Conservation (phyloP, 2,797 vertebrate species). For the Trematomus bernacchii region DNA sequence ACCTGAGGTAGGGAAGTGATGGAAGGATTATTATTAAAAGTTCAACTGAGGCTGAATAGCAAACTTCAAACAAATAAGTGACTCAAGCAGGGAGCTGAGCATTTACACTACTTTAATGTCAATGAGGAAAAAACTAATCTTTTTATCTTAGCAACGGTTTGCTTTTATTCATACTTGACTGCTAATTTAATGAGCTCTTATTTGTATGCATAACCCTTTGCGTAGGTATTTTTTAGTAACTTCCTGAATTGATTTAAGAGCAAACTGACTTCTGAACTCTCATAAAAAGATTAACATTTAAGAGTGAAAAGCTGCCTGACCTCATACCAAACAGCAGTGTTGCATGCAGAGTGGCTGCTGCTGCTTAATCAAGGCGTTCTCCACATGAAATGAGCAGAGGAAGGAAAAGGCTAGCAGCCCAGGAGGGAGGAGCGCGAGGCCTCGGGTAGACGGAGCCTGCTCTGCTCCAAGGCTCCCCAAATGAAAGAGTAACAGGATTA, state of each 20-base stretch:
- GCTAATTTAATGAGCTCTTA: not conserved
- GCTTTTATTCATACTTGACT: constrained; percentile 12
- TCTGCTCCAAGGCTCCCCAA: constrained; percentile 58
- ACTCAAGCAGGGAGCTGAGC: constrained; percentile 14
- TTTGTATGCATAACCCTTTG: not conserved
- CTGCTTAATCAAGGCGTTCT: constrained; percentile 60
- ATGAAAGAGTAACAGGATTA: constrained; percentile 81
- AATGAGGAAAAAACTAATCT: not conserved
- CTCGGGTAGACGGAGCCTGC: constrained; percentile 44
- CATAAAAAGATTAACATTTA: not conserved
- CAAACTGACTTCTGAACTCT: constrained; percentile 23
- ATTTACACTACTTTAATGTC: not conserved
- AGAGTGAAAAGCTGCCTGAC: constrained; percentile 31
- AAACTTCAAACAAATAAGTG: constrained; percentile 44
- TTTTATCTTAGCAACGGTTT: constrained; percentile 11
- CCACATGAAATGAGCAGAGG: constrained; percentile 59
- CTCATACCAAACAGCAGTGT: constrained; percentile 33
- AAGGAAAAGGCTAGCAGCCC: constrained; percentile 62
- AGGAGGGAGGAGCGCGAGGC: constrained; percentile 56
- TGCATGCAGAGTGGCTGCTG: constrained; percentile 41
- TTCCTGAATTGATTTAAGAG: constrained; percentile 32
- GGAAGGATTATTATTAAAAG: constrained; percentile 68
- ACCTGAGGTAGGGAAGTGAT: constrained; percentile 66
- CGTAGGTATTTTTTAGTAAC: not conserved
- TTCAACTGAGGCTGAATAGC: constrained; percentile 55